phyloP scores from a whole-genome alignment of 2,113 vertebrate genomes.

The Corythoichthys intestinalis region DNA sequence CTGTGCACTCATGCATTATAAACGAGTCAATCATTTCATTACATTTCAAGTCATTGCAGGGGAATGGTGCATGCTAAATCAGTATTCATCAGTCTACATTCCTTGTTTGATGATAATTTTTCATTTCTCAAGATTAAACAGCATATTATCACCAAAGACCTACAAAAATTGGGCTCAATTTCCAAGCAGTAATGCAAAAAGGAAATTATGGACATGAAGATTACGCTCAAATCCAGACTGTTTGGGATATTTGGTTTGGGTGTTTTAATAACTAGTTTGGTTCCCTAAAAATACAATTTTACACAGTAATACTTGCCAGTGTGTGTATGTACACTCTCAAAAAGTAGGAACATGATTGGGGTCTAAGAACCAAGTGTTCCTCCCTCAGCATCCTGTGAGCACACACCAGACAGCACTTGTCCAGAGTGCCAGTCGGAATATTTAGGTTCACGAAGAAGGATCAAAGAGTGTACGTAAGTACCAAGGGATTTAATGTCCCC shows the following conservation, averaged over 20 bases:
- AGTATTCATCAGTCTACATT: constrained; percentile 59
- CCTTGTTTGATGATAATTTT: constrained; percentile 65
- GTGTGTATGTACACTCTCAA: constrained; percentile 10
- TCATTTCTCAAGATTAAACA: constrained; percentile 64
- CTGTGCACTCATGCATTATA: constrained; percentile 65
- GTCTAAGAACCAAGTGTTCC: constrained; percentile 18
- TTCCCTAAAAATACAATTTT: constrained; percentile 38
- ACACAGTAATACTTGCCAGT: constrained; percentile 13
- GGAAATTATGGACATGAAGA: background rate
- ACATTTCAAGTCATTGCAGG: constrained; percentile 57
- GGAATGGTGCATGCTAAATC: constrained; percentile 50
- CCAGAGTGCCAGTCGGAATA: constrained; percentile 52
- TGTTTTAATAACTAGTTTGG: constrained; percentile 21
- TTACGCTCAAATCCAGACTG: constrained; percentile 14
- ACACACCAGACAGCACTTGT: constrained; percentile 48
- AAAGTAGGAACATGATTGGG: constrained; percentile 2
- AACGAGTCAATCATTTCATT: constrained; percentile 63
- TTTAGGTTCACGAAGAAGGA: constrained; percentile 44
- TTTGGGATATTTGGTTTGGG: constrained; percentile 33
- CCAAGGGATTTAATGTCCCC: constrained; percentile 61
- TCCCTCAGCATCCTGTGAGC: constrained; percentile 27
- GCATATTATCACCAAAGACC: constrained; percentile 57
- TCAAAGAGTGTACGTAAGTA: constrained; percentile 62
- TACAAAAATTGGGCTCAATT: constrained; percentile 29
- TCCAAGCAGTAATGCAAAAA: constrained; percentile 17